phyloP scores from a whole-genome alignment of 2,797 vertebrate genomes.

The Erethizon dorsatum region DNA sequence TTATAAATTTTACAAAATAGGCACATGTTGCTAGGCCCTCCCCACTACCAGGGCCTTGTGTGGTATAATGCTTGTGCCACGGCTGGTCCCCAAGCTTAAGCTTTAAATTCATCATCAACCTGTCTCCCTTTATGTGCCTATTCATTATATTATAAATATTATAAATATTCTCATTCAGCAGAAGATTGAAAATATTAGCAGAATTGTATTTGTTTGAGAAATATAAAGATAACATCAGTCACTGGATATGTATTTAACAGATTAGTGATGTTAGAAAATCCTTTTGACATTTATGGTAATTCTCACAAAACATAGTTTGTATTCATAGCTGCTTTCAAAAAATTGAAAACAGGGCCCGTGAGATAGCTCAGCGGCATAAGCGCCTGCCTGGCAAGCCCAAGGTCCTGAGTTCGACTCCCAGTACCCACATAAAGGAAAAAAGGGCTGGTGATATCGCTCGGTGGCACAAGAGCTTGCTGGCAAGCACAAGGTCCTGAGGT shows the following conservation, averaged over 20 bases:
- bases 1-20: slow-evolving; percentile 54
- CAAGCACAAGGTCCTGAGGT: no score
- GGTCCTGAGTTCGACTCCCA: no score
- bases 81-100: neutral
- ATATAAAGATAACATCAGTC: slow-evolving; percentile 5
- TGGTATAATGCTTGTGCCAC: neutral
- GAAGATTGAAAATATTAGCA: slow-evolving; percentile 33
- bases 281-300: neutral
- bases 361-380: no score
- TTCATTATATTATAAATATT: slow-evolving; percentile 17
- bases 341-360: neutral
- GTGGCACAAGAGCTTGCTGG: no score
- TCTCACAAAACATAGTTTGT: slow-evolving; percentile 26
- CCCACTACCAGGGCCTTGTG: neutral
- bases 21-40: neutral
- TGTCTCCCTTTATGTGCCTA: neutral
- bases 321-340: slow-evolving; percentile 46
- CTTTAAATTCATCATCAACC: neutral
- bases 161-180: neutral
- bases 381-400: no score
- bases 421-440: no score
- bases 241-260: slow-evolving; percentile 5
- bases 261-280: neutral
- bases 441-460: no score
- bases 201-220: slow-evolving; percentile 26